Base-by-base conservation (phyloP, 2,888 invertebrate species). In the Orthosia incerta region DNA sequence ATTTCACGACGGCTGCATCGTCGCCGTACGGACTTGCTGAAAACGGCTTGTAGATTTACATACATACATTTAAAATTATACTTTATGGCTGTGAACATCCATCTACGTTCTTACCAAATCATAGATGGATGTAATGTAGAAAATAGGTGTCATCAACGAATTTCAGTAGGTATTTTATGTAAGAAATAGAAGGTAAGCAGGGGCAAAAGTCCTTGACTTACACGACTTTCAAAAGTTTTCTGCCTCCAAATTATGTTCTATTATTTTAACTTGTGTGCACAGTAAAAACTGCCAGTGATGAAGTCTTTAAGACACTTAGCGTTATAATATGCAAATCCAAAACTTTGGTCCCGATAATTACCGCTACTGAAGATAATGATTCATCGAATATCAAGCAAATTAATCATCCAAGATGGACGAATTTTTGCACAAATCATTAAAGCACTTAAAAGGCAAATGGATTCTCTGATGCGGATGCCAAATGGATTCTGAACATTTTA, bases 361-460 rank as follows among this genome's bases (percentile, higher is more conserved):
- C 74, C 60, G 82, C 82, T 76, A 85, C 83, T 82, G 82, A 83
- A 89, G 86, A 89, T 89, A 91, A 91, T 92, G 90, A 93, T 87
- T 91, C 89, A 87, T 87, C 89, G 84, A 86, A 87, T 87, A 86
- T 88, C 83, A 78, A 76, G 86, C 76, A 83, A 88, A 92, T 91
- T 92, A 91, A 93, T 92, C 90, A 91, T 89, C 86, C 83, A 79
- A 79, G 81, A 89, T 86, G 84, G 76, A 86, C 88, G 83, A 89
- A 89, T 93, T 91, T 92, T 92, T 90, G 87, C 88, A 89, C 90
- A 89, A 93, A 93, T 94, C 93, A 94, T 93, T 94, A 93, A 90
- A 93, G 92, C 94, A 93, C 93, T 94, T 92, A 93, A 91, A 90
- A 91, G 88, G 89, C 89, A 92, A 93, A 94, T 94, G 93, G 92